These are phyloP conservation scores for Anticlea derivata DNA, from an alignment of 2,888 invertebrate species.

Conservation along the genomic window DNA sequence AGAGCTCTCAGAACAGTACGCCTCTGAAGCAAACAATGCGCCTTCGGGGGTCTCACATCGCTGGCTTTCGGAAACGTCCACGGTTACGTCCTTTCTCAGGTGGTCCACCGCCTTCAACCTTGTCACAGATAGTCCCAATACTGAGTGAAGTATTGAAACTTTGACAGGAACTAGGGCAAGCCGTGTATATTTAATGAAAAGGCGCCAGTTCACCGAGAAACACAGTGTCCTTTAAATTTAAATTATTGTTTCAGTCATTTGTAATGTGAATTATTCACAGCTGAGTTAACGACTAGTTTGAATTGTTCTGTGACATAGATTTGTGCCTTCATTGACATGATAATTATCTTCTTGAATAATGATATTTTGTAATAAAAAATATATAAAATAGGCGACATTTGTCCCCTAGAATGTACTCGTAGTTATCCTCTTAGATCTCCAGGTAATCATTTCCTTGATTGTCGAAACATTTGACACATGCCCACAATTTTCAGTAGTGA, in stretches of 20 bases:
- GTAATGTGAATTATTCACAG: slow-evolving; percentile 10
- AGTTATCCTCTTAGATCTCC: too few species aligned
- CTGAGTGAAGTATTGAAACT: slow-evolving; percentile 63
- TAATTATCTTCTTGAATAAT: slow-evolving; percentile 6
- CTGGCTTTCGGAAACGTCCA: slow-evolving; percentile 62
- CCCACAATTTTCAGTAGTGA: too few species aligned
- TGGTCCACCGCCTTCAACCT: slow-evolving; percentile 70
- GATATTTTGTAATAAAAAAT: neutral
- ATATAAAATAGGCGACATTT: too few species aligned
- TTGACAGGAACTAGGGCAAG: slow-evolving; percentile 69
- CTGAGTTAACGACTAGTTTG: slow-evolving; percentile 11
- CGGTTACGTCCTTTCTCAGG: slow-evolving; percentile 70
- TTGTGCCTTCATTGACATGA: slow-evolving; percentile 23
- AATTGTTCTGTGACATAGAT: slow-evolving; percentile 19
- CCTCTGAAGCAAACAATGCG: slow-evolving; percentile 46
- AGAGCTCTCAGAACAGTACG: slow-evolving; percentile 47
- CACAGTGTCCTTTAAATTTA: slow-evolving; percentile 19
- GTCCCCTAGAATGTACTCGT: too few species aligned
- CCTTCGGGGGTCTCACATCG: slow-evolving; percentile 42
- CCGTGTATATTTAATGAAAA: slow-evolving; percentile 63
- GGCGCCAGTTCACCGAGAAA: slow-evolving; percentile 5
- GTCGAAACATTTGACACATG: too few species aligned
- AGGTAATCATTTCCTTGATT: too few species aligned
- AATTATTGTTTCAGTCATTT: slow-evolving; percentile 11
- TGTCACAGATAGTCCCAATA: slow-evolving; percentile 75